phyloP scores from a whole-genome alignment of 30 jellyfish, hydroid and myxozoan genomes.

The Pseudorhiza aurosa region DNA sequence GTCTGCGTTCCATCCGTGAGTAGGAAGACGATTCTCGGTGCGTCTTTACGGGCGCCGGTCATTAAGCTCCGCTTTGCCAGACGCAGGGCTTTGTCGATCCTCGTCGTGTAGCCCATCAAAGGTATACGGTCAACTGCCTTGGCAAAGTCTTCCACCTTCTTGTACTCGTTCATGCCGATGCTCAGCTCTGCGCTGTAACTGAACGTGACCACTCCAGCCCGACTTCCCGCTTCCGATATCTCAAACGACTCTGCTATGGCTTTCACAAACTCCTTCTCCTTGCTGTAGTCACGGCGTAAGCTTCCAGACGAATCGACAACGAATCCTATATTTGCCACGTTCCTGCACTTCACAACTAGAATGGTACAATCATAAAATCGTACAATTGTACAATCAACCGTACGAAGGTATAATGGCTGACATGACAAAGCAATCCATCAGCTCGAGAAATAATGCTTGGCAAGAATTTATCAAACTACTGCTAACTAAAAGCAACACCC shows the following conservation, averaged over 20 bases:
- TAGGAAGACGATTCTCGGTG: conserved; percentile 69
- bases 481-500: too few relatives aligned
- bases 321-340: conserved; percentile 89
- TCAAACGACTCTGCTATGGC: conserved; percentile 70
- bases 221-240: conserved; percentile 69
- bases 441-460: too few relatives aligned
- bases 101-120: conserved; percentile 84
- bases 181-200: conserved; percentile 82
- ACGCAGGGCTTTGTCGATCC: conserved; percentile 92
- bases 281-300: conserved; percentile 69
- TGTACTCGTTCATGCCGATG: conserved; percentile 66
- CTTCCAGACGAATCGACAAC: conserved; percentile 97
- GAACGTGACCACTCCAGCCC: conserved; percentile 90
- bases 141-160: conserved; percentile 61
- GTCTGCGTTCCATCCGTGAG: conserved; percentile 95
- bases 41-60: conserved; percentile 84
- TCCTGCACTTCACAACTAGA: conserved; percentile 46
- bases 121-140: conserved; percentile 87
- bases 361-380: too few relatives aligned
- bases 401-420: too few relatives aligned
- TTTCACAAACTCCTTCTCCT: conserved; percentile 87
- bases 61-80: conserved; percentile 72
- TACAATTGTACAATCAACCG: too few relatives aligned
- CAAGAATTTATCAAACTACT: too few relatives aligned
- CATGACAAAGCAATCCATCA: too few relatives aligned